These are phyloP conservation scores for Epistrophella euchroma DNA, from an alignment of 2,888 invertebrate species.

Conservation along the genomic window DNA sequence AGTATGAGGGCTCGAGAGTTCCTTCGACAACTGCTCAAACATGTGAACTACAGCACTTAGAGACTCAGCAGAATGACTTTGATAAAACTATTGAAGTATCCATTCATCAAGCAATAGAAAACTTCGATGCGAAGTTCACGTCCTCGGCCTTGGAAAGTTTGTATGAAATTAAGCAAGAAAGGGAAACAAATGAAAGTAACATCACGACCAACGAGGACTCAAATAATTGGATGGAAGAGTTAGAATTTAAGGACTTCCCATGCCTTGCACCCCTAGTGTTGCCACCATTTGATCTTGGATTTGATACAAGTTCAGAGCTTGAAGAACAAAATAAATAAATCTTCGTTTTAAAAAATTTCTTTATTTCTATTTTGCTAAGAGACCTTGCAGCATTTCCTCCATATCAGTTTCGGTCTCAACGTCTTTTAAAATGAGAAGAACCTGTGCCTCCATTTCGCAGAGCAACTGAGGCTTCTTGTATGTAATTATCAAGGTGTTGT, in stretches of 20 bases:
- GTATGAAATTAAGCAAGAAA: not conserved
- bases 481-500: conserved; percentile 90
- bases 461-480: conserved; percentile 91
- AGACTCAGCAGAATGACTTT: conserved; percentile 43
- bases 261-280: conserved; percentile 81
- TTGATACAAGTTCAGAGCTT: conserved; percentile 56
- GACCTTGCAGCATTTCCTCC: conserved; percentile 81
- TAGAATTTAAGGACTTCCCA: conserved; percentile 78
- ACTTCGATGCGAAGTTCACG: conserved; percentile 81
- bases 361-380: conserved; percentile 80
- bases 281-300: conserved; percentile 81
- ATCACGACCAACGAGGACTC: conserved; percentile 12
- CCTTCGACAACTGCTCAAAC: conserved; percentile 79
- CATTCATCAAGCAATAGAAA: conserved; percentile 81
- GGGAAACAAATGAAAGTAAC: not conserved
- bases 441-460: conserved; percentile 88
- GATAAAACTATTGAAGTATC: conserved; percentile 78
- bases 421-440: conserved; percentile 81
- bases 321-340: conserved; percentile 54
- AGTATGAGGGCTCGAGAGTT: conserved; percentile 80
- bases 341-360: conserved; percentile 10
- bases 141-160: conserved; percentile 56
- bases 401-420: conserved; percentile 83
- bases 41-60: conserved; percentile 32
- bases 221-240: conserved; percentile 57